Evolutionary conservation across 2,113 vertebrate genomes (phyloP).

Genomic region (human (Homo sapiens)): GRCh38 chr2:152159001-152159500

Average conservation of each 20-base stretch:
- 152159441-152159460: slow-evolving; percentile 16
- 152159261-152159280: no score
- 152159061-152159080: not conserved
- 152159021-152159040: slow-evolving; percentile 6
- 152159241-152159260: no score
- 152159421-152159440: not conserved
- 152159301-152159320: no score
- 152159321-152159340: no score
- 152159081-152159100: not conserved
- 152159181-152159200: no score
- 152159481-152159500: not conserved
- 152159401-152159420: not conserved
- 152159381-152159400: not conserved
- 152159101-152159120: no score
- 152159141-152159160: not conserved
- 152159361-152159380: not conserved
- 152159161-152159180: no score
- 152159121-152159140: not conserved
- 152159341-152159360: not conserved
- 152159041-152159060: slow-evolving; percentile 11
- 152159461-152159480: slow-evolving; percentile 17
- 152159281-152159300: no score
- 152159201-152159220: no score
- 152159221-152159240: no score
- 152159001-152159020: not conserved